Base-by-base conservation (phyloP, 2,797 vertebrate species). In the Basileuterus tristriatus region DNA sequence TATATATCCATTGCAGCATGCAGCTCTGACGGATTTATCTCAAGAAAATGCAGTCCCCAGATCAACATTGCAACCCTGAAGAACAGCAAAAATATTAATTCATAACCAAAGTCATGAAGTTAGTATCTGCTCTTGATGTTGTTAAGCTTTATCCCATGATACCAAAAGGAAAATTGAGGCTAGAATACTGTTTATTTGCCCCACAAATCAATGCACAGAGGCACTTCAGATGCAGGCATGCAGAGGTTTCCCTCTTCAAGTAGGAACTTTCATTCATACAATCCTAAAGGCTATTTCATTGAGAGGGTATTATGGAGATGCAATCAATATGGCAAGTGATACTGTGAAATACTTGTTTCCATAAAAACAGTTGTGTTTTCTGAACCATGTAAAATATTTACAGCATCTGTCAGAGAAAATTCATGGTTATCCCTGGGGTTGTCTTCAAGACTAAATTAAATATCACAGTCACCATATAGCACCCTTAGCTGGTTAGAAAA, bases 361-460 rank as follows among this genome's bases (percentile, higher is more conserved):
- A 46, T 70, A 65, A 82, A 87, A 63, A 1, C 43, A 77, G 64
- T 44, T 79, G 12, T 88, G 30, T 87, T 84, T 91, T 82, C 53
- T 74, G 64, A 94, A 26, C 26, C 27, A 83, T 26, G 41, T 72
- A 49, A 75, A 91, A 89, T 90, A 82, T 95, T 96, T 93, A 90
- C 39, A 77, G 11, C 21, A 29, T 39, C 30, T 93, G 55, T 71
- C 63, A 81, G 15, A 58, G 49, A 56, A 81, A 60, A 89, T 69
- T 59, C 29, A 52, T 75, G 19, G 18, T 26, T 88, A 41, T 75
- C 39, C 18, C 24, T 69, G 21, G 52, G 46, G 39, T 39, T 94
- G 44, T 74, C 37, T 94, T 75, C 44, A 65, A 68, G 47, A 72
- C 12, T 83, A 75, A 82, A 90, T 53, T 89, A 92, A 89, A 78